Conservation (phyloP, 2,113 vertebrate species). For the Enhydra lutris region DNA sequence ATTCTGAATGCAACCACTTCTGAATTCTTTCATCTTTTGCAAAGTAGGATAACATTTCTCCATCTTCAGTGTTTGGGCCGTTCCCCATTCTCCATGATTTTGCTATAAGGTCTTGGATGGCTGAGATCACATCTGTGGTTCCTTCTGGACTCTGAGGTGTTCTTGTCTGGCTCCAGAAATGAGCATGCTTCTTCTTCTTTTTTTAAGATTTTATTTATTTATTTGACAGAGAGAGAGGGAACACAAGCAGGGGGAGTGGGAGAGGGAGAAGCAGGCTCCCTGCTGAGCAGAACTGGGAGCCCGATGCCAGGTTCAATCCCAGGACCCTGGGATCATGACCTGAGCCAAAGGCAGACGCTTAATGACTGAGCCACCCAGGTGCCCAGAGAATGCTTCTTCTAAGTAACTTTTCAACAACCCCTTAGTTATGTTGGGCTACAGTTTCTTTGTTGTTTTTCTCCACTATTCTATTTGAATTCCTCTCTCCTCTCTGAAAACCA, state of each 20-base stretch:
- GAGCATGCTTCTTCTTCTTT: not conserved
- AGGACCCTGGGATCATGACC: no score
- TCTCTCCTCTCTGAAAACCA: not conserved
- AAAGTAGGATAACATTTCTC: not conserved
- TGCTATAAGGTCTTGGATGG: not conserved
- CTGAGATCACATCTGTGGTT: not conserved
- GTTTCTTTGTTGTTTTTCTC: not conserved
- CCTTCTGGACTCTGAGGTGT: not conserved
- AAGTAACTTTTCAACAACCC: not conserved
- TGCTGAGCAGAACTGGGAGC: no score
- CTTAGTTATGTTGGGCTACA: not conserved
- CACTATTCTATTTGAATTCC: not conserved
- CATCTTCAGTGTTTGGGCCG: not conserved
- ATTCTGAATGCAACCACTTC: not conserved
- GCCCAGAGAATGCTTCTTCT: not conserved
- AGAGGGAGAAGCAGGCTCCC: no score
- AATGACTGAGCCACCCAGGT: no score
- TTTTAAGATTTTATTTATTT: no score
- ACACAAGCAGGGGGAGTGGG: no score
- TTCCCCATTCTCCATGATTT: not conserved
- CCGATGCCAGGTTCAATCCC: no score
- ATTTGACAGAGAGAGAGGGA: no score
- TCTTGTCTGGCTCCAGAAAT: not conserved
- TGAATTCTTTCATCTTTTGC: not conserved
- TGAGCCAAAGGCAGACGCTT: no score